These are phyloP conservation scores for Hemicentrotus pulcherrimus DNA, from an alignment of 35 echinoderm and acorn worm genomes.

Conservation along the genomic window DNA sequence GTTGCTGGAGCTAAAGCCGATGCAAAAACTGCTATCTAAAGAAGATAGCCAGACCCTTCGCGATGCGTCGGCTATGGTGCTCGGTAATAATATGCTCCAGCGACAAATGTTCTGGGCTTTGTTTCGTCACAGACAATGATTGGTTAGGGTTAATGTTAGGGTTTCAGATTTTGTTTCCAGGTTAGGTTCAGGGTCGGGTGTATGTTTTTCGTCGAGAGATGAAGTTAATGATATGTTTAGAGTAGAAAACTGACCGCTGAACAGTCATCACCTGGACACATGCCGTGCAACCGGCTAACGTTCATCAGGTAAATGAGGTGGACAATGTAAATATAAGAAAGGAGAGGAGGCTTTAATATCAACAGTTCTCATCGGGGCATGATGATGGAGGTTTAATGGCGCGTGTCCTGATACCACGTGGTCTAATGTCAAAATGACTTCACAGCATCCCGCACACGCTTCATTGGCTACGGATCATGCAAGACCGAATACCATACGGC, in stretches of 20 bases:
- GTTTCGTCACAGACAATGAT: too few relatives aligned
- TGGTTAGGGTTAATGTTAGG: too few relatives aligned
- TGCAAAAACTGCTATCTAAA: too few relatives aligned
- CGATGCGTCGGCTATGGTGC: too few relatives aligned
- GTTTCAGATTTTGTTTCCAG: too few relatives aligned
- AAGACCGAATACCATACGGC: background rate
- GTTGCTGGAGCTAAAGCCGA: too few relatives aligned
- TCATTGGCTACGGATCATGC: background rate
- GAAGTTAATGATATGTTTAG: background rate
- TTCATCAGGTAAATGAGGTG: background rate
- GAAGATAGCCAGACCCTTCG: too few relatives aligned
- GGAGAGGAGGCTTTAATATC: background rate
- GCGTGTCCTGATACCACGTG: background rate
- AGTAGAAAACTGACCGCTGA: background rate
- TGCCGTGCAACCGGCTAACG: background rate
- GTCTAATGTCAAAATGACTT: slow-evolving; percentile 18
- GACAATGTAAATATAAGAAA: background rate
- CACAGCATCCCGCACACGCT: background rate
- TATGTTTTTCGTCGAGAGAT: background rate
- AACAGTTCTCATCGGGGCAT: background rate
- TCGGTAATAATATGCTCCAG: too few relatives aligned
- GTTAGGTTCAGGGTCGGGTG: background rate
- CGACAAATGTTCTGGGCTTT: too few relatives aligned
- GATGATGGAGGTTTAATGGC: background rate
- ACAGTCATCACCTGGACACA: background rate